phyloP scores from a whole-genome alignment of 2,888 invertebrate species.

The Lamellibrachia columna region DNA sequence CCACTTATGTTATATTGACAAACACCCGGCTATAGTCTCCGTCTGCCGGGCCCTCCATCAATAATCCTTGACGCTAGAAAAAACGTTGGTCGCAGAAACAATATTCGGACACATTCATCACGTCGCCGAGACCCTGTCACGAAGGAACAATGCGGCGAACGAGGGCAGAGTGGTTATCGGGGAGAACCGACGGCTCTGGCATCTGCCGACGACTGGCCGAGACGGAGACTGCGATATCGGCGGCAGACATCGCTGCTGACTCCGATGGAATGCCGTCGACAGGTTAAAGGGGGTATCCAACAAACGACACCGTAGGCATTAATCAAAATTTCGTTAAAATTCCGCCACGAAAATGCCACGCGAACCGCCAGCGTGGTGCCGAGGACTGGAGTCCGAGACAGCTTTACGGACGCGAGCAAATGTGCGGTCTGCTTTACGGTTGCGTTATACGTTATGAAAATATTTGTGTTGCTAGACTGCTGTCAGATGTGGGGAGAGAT shows the following conservation, averaged over 20 bases:
- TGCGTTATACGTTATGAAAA: background rate
- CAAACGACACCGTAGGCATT: background rate
- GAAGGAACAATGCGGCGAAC: background rate
- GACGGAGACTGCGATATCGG: background rate
- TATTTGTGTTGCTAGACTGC: constrained; percentile 6
- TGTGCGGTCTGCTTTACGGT: background rate
- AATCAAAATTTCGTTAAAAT: constrained; percentile 16
- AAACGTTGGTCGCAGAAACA: background rate
- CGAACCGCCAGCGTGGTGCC: background rate
- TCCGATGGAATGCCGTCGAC: background rate
- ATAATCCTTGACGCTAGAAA: background rate
- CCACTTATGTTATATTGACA: background rate
- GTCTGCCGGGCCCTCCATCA: background rate
- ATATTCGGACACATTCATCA: background rate
- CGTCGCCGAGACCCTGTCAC: background rate
- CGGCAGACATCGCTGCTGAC: background rate
- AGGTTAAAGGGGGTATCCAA: background rate
- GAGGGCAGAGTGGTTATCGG: background rate
- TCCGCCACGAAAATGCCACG: background rate
- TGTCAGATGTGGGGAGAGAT: background rate
- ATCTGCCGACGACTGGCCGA: background rate
- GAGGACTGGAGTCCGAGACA: background rate
- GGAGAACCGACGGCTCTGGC: background rate
- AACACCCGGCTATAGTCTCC: background rate
- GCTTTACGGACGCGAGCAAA: background rate